Evolutionary conservation across 1,140 invertebrate species (phyloP).

Genomic region (Caenorhabditis inopinata): DNA sequence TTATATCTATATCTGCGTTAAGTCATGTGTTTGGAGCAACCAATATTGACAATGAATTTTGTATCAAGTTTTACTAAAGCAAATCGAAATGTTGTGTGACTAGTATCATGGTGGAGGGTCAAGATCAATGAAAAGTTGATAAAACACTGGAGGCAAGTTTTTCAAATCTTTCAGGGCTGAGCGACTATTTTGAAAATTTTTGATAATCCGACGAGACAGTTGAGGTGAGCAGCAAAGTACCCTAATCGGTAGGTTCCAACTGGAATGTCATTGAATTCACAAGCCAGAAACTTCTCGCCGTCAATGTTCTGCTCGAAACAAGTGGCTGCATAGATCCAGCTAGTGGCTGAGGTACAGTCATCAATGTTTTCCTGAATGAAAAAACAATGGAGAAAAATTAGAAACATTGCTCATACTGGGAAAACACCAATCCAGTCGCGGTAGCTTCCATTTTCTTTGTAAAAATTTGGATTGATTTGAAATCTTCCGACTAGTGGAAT

Average conservation of each 20-base stretch:
- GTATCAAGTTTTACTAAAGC: no score
- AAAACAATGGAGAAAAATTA: background rate
- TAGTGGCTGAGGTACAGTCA: slow-evolving; percentile 29
- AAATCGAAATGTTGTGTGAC: no score
- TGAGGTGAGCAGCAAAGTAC: slow-evolving; percentile 36
- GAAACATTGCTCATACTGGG: background rate
- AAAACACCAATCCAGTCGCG: slow-evolving; percentile 49
- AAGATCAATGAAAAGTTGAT: background rate
- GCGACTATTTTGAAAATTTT: slow-evolving; percentile 29
- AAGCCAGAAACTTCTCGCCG: slow-evolving; percentile 37
- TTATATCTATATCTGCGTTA: no score
- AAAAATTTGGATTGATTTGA: slow-evolving; percentile 22
- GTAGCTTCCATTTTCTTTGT: slow-evolving; percentile 41
- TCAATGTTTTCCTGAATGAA: slow-evolving; percentile 27
- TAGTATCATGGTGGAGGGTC: no score
- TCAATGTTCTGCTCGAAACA: slow-evolving; percentile 30
- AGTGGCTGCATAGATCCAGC: slow-evolving; percentile 37
- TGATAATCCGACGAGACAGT: slow-evolving; percentile 43
- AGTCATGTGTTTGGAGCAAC: no score
- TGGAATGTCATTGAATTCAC: slow-evolving; percentile 41
- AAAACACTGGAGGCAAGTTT: background rate
- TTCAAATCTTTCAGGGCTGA: background rate
- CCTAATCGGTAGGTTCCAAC: slow-evolving; percentile 40
- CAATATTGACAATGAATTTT: no score
- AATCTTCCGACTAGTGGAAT: slow-evolving; percentile 44